A percentile compares a stretch with the other conserved stretches of the same genome.
phyloP scores from a whole-genome alignment of 2,888 invertebrate genomes.

The Caenorhabditis japonica region DNA sequence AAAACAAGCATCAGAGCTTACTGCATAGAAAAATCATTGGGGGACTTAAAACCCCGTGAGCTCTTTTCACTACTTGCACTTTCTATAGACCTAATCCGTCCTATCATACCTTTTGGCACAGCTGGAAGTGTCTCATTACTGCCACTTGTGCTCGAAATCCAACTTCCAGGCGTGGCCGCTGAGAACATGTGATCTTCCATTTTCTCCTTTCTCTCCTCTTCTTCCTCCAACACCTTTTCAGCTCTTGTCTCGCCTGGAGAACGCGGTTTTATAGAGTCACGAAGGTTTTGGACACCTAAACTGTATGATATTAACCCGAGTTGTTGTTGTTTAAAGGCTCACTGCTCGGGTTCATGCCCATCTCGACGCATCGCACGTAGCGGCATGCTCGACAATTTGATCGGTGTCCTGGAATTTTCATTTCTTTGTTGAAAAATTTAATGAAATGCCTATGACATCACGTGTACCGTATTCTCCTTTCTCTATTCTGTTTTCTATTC shows the following conservation, averaged over 20 bases:
- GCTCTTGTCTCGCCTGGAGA: conserved; percentile 17
- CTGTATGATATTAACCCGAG: neutral
- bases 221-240: conserved; percentile 28
- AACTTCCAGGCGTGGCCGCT: conserved; percentile 43
- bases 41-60: too few relatives aligned
- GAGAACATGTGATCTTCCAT: conserved; percentile 33
- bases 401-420: conserved; percentile 39
- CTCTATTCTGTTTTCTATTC: too few relatives aligned
- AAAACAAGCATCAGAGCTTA: too few relatives aligned
- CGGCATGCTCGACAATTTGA: conserved; percentile 53
- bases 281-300: conserved; percentile 47
- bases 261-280: conserved; percentile 29
- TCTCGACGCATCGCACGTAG: conserved; percentile 40
- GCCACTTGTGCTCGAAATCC: conserved; percentile 39
- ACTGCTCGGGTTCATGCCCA: conserved; percentile 56
- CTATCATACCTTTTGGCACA: conserved; percentile 15
- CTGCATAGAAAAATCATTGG: too few relatives aligned
- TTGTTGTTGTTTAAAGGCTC: neutral
- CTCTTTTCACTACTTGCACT: too few relatives aligned
- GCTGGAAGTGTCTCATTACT: conserved; percentile 13
- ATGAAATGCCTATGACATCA: too few relatives aligned
- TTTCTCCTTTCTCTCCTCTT: conserved; percentile 35
- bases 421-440: too few relatives aligned
- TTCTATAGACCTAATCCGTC: too few relatives aligned
- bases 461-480: too few relatives aligned